Evolutionary conservation across 2,797 vertebrate genomes (phyloP).

Genomic region (Parauchenoglanis punctatus): DNA sequence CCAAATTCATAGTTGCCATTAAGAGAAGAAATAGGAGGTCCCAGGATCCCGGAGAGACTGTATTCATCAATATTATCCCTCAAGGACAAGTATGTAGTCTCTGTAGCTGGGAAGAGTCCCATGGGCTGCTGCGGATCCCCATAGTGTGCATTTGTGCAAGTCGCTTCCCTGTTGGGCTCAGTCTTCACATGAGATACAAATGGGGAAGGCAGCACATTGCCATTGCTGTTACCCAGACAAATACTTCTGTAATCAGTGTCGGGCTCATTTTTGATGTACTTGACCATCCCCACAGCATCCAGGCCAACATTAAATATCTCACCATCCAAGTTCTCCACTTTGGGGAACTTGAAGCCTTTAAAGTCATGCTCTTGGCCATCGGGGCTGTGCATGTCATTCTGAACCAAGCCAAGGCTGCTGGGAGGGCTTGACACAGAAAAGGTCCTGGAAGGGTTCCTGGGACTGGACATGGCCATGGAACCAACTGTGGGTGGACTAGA

Average conservation of each 20-base stretch:
- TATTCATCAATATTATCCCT: constrained; percentile 99
- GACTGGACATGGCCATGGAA: constrained; percentile 86
- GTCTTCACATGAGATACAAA: constrained; percentile 92
- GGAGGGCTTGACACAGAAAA: constrained; percentile 83
- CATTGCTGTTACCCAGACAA: constrained; percentile 85
- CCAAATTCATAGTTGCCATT: constrained; percentile 89
- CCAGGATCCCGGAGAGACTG: constrained; percentile 96
- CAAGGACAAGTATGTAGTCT: constrained; percentile 95
- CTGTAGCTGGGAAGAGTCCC: constrained; percentile 90
- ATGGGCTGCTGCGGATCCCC: constrained; percentile 79
- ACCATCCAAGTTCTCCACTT: constrained; percentile 88
- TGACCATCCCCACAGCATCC: constrained; percentile 87
- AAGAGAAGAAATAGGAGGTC: constrained; percentile 90
- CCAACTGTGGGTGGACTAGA: constrained; percentile 87
- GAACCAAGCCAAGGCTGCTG: constrained; percentile 79
- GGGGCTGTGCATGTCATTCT: constrained; percentile 85
- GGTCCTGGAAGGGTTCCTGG: constrained; percentile 78
- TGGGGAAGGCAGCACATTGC: constrained; percentile 75
- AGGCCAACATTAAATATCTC: constrained; percentile 84
- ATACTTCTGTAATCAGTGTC: constrained; percentile 89
- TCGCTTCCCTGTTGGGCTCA: constrained; percentile 87
- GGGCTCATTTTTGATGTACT: constrained; percentile 96
- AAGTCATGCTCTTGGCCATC: constrained; percentile 82
- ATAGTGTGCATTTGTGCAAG: constrained; percentile 88
- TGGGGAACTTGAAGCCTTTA: constrained; percentile 88